Base-by-base conservation (phyloP, 2,888 invertebrate genomes). In the Thalpophila matura region DNA sequence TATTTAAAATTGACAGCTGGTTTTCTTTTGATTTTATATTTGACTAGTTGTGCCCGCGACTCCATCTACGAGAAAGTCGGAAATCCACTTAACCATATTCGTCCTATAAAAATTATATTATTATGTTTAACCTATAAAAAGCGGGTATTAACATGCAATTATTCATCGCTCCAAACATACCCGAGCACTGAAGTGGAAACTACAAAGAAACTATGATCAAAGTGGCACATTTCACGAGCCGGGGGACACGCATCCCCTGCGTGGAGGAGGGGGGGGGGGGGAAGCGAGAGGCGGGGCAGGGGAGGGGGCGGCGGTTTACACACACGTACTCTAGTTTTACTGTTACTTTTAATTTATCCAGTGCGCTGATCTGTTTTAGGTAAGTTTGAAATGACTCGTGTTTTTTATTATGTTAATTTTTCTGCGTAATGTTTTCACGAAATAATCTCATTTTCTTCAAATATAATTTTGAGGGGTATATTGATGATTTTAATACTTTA, bases 151-250 rank as follows among this genome's bases (percentile, higher is more conserved):
- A 56, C 43, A 61, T 58, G 66, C 67, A 63, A 74, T 74, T 78
- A 77, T 78, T 78, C 79, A 71, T 59, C 27, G 16, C 31, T 45
- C 29, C 51, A 63, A 64, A 75, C 62, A 75, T 76, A 59, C 62
- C 35, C 40, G 45, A 20, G 16, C 45, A 45, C 43, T 55, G 47
- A 57, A 43, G 51, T 54, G 70, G 66, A 79, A 77, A 76, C 80
- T 70, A 77, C 80, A 77, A 77, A 77, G 80, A 73, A 76, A 79
- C 80, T 77, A 67, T 73, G 77, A 77, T 77, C 77, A 79, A 77
- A 79, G 77, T 76, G 64, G 66, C 80, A 67, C 79, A 77, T 79
- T 73, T 76, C 77, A 77, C 73, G 63, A 66, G 58, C 50, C 54
- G 62, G 42, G 56, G 51, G 57, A 68, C 65, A 68, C 60, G 73